Percentiles rank a stretch among this genome's conserved stretches.
phyloP scores from a whole-genome alignment of 2,797 vertebrate genomes.

The Buceros bicornis region DNA sequence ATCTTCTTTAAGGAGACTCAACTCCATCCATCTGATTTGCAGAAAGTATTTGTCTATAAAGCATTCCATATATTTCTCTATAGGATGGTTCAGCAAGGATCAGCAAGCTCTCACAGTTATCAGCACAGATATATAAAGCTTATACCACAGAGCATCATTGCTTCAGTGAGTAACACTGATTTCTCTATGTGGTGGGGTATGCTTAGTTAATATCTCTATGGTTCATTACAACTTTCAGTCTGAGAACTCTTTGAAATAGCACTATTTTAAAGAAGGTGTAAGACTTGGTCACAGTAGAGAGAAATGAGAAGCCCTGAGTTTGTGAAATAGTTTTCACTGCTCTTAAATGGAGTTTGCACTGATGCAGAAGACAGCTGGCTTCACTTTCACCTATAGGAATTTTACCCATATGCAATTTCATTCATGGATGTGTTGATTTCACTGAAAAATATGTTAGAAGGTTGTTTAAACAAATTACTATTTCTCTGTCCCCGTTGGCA shows the following conservation, averaged over 20 bases:
- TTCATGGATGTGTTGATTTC: background rate
- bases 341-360: background rate
- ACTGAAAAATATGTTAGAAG: background rate
- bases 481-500: background rate
- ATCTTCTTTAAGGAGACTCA: background rate
- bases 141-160: rapidly evolving
- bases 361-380: background rate
- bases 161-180: background rate
- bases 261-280: background rate
- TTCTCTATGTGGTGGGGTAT: background rate
- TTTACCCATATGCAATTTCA: background rate
- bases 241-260: background rate
- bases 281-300: background rate
- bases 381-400: background rate
- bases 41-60: background rate
- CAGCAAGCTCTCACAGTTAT: background rate
- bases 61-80: background rate
- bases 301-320: background rate
- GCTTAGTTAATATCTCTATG: background rate
- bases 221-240: background rate
- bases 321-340: background rate
- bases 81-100: background rate
- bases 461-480: background rate
- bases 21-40: background rate
- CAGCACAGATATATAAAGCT: background rate